phyloP scores from a whole-genome alignment of 2,888 invertebrate species.

The Coleophora deauratella region DNA sequence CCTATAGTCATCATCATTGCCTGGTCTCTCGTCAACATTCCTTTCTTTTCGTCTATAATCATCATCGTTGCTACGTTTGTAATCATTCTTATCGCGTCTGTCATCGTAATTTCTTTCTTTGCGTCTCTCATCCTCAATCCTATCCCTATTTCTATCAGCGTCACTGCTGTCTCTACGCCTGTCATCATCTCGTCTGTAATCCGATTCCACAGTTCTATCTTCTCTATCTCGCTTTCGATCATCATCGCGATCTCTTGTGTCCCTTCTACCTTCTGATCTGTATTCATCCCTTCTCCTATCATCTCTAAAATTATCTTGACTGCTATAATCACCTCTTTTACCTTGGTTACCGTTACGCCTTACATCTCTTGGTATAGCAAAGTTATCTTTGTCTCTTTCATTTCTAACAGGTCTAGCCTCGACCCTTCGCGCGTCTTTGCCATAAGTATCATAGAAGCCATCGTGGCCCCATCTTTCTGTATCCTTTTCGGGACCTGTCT shows the following conservation, averaged over 20 bases:
- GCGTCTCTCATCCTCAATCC: conserved; percentile 12
- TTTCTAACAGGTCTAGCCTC: conserved; percentile 31
- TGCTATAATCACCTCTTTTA: conserved; percentile 14
- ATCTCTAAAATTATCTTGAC: conserved; percentile 9
- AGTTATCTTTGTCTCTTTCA: conserved; percentile 31
- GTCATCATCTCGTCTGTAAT: conserved; percentile 3
- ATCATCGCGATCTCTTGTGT: conserved; percentile 5
- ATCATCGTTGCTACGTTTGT: no score
- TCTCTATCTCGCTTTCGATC: not conserved
- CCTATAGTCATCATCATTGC: no score
- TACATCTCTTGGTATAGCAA: conserved; percentile 28
- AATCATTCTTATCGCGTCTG: conserved; percentile 10
- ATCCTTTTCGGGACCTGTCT: conserved; percentile 25
- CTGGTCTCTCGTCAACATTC: no score
- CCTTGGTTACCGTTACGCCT: conserved; percentile 18
- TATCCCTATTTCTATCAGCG: conserved; percentile 14
- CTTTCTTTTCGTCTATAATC: no score
- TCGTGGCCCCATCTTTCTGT: conserved; percentile 61
- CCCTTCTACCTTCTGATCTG: conserved; percentile 6
- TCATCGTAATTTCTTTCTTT: conserved; percentile 10
- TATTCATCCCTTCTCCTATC: no score
- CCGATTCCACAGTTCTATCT: not conserved
- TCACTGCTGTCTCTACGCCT: conserved; percentile 3
- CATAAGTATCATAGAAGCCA: conserved; percentile 61
- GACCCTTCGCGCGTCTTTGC: conserved; percentile 42